Conservation (phyloP, 2,888 invertebrate genomes). For the Zhengitettix transpicula region DNA sequence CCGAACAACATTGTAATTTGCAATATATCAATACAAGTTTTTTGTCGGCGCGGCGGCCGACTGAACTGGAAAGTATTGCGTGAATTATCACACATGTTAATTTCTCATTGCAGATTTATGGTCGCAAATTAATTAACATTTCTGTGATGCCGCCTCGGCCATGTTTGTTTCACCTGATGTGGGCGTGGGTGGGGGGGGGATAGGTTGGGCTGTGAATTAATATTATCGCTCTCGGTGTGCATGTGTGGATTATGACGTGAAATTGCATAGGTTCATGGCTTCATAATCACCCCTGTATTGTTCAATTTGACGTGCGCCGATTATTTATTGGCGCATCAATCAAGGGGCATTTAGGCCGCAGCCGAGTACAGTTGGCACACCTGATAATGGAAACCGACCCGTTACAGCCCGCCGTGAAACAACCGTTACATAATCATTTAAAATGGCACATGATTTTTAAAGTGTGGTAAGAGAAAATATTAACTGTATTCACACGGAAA, state of each 20-base stretch:
- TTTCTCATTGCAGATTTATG: slow-evolving; percentile 1
- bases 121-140: slow-evolving; percentile 1
- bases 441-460: too few species aligned
- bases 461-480: too few species aligned
- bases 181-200: not conserved
- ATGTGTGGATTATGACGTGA: slow-evolving; percentile 1
- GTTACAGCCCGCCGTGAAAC: too few species aligned
- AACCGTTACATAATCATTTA: too few species aligned
- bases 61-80: not conserved
- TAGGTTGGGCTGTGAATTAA: not conserved
- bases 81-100: slow-evolving; percentile 2
- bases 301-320: slow-evolving; percentile 11
- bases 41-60: not conserved
- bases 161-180: not conserved
- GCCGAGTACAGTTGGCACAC: not conserved
- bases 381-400: too few species aligned
- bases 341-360: slow-evolving; percentile 6
- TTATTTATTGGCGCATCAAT: slow-evolving; percentile 11
- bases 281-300: slow-evolving; percentile 10
- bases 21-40: slow-evolving; percentile 1
- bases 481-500: too few species aligned
- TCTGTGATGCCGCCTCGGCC: not conserved
- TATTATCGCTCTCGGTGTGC: not conserved
- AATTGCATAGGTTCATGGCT: slow-evolving; percentile 4
- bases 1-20: slow-evolving; percentile 1